Evolutionary conservation across 2,113 vertebrate species (phyloP).

Genomic region (Sander lucioperca): DNA sequence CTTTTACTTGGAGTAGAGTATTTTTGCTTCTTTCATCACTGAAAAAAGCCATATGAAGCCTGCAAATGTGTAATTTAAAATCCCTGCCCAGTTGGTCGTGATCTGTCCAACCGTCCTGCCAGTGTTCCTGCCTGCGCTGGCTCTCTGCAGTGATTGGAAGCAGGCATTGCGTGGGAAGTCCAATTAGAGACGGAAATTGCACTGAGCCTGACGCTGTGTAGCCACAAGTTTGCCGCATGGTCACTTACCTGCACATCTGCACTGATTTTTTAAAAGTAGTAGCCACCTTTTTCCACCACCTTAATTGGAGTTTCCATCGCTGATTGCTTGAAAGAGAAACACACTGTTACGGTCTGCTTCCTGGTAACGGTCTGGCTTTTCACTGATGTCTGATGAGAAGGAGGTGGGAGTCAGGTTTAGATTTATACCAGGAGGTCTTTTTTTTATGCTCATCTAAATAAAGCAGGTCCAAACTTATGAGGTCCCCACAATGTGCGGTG

Average conservation of each 20-base stretch:
- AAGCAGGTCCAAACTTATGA: slow-evolving; percentile 33
- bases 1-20: neutral
- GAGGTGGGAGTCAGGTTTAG: slow-evolving; percentile 62
- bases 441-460: slow-evolving; percentile 59
- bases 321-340: slow-evolving; percentile 69
- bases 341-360: slow-evolving; percentile 73
- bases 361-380: slow-evolving; percentile 69
- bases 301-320: slow-evolving; percentile 76
- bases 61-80: slow-evolving; percentile 37
- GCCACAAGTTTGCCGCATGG: slow-evolving; percentile 88
- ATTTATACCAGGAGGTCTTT: slow-evolving; percentile 64
- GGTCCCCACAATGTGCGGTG: slow-evolving; percentile 29
- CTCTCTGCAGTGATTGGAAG: slow-evolving; percentile 87
- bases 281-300: slow-evolving; percentile 75
- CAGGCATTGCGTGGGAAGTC: slow-evolving; percentile 94
- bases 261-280: slow-evolving; percentile 85
- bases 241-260: slow-evolving; percentile 95
- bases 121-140: slow-evolving; percentile 16
- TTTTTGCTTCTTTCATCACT: slow-evolving; percentile 2
- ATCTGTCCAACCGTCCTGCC: slow-evolving; percentile 30
- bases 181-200: slow-evolving; percentile 93
- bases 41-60: slow-evolving; percentile 11
- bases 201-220: slow-evolving; percentile 84
- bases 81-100: slow-evolving; percentile 22
- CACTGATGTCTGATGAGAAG: slow-evolving; percentile 71